Conservation (phyloP, 1,140 invertebrate species). For the Aphelenchoides besseyi region DNA sequence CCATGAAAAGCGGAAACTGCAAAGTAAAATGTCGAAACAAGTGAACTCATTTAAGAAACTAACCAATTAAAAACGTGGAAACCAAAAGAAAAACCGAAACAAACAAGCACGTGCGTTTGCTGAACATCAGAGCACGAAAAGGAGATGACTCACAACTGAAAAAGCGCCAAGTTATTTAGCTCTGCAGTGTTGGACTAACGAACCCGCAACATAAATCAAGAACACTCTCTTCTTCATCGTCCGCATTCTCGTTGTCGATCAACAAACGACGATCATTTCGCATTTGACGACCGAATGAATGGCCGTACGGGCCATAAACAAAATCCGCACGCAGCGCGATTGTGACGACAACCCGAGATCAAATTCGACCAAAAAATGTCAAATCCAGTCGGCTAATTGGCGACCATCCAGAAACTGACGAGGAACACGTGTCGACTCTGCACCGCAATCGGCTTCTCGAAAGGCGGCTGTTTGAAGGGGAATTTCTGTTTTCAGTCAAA, state of each 20-base stretch:
- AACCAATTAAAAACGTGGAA: conserved; percentile 22
- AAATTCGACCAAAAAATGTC: no score
- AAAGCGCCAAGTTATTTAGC: not conserved
- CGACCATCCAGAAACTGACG: not conserved
- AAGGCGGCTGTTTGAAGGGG: no score
- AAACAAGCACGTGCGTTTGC: not conserved
- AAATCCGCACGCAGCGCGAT: not conserved
- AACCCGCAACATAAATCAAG: conserved; percentile 22
- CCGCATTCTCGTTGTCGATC: conserved; percentile 13
- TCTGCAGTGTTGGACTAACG: not conserved
- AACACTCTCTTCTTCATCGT: conserved; percentile 22
- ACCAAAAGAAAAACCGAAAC: conserved; percentile 15
- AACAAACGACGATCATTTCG: not conserved
- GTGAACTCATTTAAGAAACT: conserved; percentile 9
- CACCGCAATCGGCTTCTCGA: no score
- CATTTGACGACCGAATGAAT: not conserved
- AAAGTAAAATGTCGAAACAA: conserved; percentile 17
- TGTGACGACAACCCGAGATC: not conserved
- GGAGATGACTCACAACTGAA: not conserved
- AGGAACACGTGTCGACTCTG: not conserved
- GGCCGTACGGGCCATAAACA: not conserved
- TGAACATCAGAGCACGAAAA: not conserved
- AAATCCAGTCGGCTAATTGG: not conserved
- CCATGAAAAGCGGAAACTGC: not conserved
- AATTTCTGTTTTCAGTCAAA: no score